Percentiles rank a stretch among this genome's conserved stretches.
phyloP scores from a whole-genome alignment of 2,888 invertebrate species.

The Adelognathus sp. region DNA sequence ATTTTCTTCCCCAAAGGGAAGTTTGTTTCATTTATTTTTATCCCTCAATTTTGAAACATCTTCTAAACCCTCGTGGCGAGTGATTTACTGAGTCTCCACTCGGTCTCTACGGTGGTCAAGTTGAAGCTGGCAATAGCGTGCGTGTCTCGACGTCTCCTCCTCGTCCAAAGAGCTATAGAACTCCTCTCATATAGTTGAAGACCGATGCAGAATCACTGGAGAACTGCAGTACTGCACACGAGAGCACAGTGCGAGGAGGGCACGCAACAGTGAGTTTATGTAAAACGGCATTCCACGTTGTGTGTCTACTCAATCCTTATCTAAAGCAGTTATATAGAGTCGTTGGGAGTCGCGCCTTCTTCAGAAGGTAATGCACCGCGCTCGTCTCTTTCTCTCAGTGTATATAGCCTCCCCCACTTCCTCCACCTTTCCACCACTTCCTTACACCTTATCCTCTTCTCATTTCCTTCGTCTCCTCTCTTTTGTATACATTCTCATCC shows the following conservation, averaged over 20 bases:
- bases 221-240: neutral
- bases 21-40: neutral
- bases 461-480: conserved; percentile 5
- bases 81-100: no score
- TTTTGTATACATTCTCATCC: conserved; percentile 40
- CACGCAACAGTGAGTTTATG: conserved; percentile 66
- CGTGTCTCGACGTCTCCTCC: neutral
- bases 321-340: conserved; percentile 75
- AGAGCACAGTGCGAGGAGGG: conserved; percentile 47
- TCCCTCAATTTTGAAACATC: conserved; percentile 70
- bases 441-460: conserved; percentile 5
- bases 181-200: conserved; percentile 13
- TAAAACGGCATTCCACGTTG: conserved; percentile 74
- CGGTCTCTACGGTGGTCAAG: neutral
- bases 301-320: conserved; percentile 75
- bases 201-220: conserved; percentile 4
- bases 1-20: neutral
- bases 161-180: conserved; percentile 20
- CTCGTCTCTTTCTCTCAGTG: conserved; percentile 24
- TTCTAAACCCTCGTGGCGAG: neutral
- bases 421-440: neutral
- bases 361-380: conserved; percentile 74
- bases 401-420: neutral
- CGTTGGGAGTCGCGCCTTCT: conserved; percentile 75
- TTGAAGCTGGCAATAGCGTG: neutral